Evolutionary conservation across 1,140 invertebrate genomes (phyloP), one percentile per base, ranked within the genome.

Genomic region (Drosophila willistoni): DNA sequence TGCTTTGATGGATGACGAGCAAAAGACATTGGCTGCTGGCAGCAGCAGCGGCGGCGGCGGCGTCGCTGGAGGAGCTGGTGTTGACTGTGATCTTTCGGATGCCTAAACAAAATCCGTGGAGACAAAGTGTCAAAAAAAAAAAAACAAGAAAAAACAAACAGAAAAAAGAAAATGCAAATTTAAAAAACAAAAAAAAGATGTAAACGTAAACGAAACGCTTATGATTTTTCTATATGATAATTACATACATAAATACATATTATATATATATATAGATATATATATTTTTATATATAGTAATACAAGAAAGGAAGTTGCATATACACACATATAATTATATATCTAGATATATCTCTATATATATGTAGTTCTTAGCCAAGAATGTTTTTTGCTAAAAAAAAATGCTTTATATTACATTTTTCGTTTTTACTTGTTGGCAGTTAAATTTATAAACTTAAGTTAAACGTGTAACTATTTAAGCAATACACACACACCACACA

Each of bases 41-140:
- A 71, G 54, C 62, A 33, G 64, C 12, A 33, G 64, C 12, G 66
- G 19, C 19, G 19, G 19, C 19, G 19, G 61, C 13, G 71, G 67
- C 14, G 70, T 72, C n/a, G n/a, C 56, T 36, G 54, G 60, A 17
- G 69, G 68, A 14, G 29, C 29, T 3, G 59, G 65, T 42, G 76
- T 72, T 29, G 79, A 85, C 71, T 86, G 89, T 84, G 90, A 91
- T 91, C 71, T 91, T 61, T 90, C 86, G 54, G 90, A 91, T 81
- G 89, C 89, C 68, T 91, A 90, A 73, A 51, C 44, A 22, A 51
- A 19, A 51, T 39, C 44, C 9, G 34, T 51, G 17, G 13, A 65
- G 17, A 68, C 29, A 44, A 34, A 51, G 62, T 64, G 62, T 64
- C 62, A 64, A 64, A 64, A 17, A 57, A 36, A 14, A 19, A 41